Percentiles rank a stretch among this genome's conserved stretches.
These are phyloP conservation scores for Clupea harengus DNA, from an alignment of 2,113 vertebrate species.

Conservation along the genomic window DNA sequence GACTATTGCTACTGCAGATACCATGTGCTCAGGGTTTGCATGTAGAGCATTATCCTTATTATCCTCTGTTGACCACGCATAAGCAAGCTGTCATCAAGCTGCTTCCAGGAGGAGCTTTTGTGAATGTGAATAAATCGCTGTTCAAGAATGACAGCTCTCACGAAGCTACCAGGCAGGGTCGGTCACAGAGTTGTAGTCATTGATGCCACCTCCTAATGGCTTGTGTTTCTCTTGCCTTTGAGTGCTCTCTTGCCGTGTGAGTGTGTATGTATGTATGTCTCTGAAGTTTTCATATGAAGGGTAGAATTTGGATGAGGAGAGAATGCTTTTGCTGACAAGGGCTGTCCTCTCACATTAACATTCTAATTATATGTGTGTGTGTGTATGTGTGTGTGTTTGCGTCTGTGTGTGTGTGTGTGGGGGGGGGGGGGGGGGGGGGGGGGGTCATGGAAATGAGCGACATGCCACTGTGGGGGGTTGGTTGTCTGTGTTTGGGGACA, in stretches of 20 bases:
- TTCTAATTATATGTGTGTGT: constrained; percentile 57
- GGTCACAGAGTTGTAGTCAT: neutral
- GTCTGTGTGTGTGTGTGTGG: constrained; percentile 46
- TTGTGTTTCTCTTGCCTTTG: neutral
- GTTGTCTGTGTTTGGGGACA: constrained; percentile 86
- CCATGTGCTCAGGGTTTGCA: neutral
- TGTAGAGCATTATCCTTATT: neutral
- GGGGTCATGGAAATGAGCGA: constrained; percentile 68
- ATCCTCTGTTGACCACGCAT: neutral
- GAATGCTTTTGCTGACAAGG: constrained; percentile 63
- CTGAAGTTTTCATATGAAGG: neutral
- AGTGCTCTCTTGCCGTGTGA: neutral
- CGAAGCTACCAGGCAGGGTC: neutral
- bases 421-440: constrained; percentile 72
- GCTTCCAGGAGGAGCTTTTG: neutral
- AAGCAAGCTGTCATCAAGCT: neutral
- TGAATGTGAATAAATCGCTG: neutral
- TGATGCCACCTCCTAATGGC: neutral
- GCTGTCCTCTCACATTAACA: constrained; percentile 75
- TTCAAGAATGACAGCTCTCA: neutral
- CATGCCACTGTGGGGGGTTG: constrained; percentile 79
- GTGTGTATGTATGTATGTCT: neutral
- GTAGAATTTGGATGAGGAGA: constrained; percentile 57
- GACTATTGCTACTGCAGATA: neutral
- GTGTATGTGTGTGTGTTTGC: constrained; percentile 57